Evolutionary conservation across 2,888 invertebrate species (phyloP).

Genomic region (Crepidodera aurea): DNA sequence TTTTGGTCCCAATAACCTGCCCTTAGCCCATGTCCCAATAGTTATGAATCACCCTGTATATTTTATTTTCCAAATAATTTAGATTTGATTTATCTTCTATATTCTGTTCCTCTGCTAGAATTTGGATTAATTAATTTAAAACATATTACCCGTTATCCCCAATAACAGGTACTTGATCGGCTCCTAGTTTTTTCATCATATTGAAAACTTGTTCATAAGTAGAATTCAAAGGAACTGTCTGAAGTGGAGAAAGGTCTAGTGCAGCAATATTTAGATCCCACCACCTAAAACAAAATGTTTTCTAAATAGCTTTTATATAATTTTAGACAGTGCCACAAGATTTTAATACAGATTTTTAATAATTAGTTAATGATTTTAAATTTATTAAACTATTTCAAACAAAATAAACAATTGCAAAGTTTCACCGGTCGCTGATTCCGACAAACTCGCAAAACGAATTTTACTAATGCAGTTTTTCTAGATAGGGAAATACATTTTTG

Average conservation of each 20-base stretch:
- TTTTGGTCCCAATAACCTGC: too few species aligned
- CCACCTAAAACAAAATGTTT: constrained; percentile 73
- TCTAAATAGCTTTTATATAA: neutral
- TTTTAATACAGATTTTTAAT: neutral
- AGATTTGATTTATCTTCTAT: too few species aligned
- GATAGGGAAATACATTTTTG: too few species aligned
- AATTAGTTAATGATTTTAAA: neutral
- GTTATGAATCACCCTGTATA: too few species aligned
- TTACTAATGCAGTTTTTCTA: too few species aligned
- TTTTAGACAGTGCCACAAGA: neutral
- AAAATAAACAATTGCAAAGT: neutral
- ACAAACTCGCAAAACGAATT: too few species aligned
- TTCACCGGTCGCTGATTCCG: too few species aligned
- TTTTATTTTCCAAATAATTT: too few species aligned
- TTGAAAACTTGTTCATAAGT: constrained; percentile 75
- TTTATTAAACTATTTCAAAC: neutral
- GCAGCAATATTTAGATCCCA: constrained; percentile 72
- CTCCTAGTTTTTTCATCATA: constrained; percentile 71
- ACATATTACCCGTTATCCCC: constrained; percentile 63
- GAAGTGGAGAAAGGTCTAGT: constrained; percentile 66
- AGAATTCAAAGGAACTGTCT: constrained; percentile 64
- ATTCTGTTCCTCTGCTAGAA: too few species aligned
- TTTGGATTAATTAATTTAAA: neutral
- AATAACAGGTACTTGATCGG: constrained; percentile 74
- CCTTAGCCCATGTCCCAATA: too few species aligned